Percentiles rank a stretch among this genome's conserved stretches.
Evolutionary conservation across 2,888 invertebrate genomes (phyloP).

Genomic region (Tryphoninae sp.): DNA sequence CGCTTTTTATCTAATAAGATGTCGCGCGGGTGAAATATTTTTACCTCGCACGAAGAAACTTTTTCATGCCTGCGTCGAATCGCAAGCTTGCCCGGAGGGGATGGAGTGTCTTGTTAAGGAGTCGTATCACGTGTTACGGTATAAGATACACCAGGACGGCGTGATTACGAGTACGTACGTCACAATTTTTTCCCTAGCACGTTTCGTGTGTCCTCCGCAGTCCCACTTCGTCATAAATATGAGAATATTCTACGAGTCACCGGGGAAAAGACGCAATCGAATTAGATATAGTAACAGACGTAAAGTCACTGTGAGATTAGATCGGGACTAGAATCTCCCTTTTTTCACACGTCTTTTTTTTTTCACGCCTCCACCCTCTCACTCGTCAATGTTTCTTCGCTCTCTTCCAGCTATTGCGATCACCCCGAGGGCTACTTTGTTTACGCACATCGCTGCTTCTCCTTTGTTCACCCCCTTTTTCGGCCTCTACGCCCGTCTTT

Average conservation of each 20-base stretch:
- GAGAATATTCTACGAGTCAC: constrained; percentile 22
- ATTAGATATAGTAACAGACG: constrained; percentile 30
- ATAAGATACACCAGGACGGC: constrained; percentile 20
- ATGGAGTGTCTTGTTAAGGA: constrained; percentile 25
- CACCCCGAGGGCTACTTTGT: constrained; percentile 50
- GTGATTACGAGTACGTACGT: constrained; percentile 41
- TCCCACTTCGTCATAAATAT: constrained; percentile 32
- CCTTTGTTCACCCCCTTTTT: constrained; percentile 31
- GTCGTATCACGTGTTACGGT: constrained; percentile 44
- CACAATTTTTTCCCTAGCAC: constrained; percentile 32
- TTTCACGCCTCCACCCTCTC: background rate
- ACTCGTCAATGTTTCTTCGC: constrained; percentile 9
- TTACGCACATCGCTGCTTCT: constrained; percentile 41
- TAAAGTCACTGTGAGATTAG: constrained; percentile 20
- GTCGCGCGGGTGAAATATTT: background rate
- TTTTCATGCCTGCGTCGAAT: constrained; percentile 5
- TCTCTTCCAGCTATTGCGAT: constrained; percentile 35
- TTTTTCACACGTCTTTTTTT: constrained; percentile 12
- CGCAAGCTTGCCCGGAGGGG: background rate
- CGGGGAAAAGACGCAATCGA: constrained; percentile 38
- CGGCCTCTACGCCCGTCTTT: constrained; percentile 28
- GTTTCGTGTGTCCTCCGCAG: background rate
- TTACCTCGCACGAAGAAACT: background rate
- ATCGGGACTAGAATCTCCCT: constrained; percentile 18
- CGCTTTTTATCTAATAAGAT: background rate